Percentiles rank a stretch among this genome's conserved stretches.
phyloP scores from a whole-genome alignment of 2,113 vertebrate species.

The Vicugna pacos region DNA sequence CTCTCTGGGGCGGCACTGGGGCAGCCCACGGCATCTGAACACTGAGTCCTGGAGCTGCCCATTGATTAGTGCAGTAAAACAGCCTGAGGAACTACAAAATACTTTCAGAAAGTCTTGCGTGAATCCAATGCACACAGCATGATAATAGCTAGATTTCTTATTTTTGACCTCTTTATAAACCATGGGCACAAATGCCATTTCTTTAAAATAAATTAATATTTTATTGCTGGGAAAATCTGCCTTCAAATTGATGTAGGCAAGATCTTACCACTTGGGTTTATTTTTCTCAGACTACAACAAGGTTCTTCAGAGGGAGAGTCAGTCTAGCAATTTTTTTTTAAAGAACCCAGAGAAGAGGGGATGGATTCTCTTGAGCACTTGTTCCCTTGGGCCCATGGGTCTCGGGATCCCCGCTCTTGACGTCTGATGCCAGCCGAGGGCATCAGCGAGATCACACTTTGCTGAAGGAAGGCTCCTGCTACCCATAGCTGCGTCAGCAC shows the following conservation, averaged over 20 bases:
- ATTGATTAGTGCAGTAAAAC: constrained; percentile 79
- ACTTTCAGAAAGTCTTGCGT: constrained; percentile 55
- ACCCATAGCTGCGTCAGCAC: not conserved
- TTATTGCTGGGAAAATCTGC: not conserved
- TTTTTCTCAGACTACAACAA: not conserved
- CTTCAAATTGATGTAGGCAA: not conserved
- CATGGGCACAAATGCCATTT: not conserved
- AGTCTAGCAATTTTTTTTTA: not conserved
- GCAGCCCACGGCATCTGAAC: constrained; percentile 65
- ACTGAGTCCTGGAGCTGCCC: constrained; percentile 61
- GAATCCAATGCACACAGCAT: not conserved
- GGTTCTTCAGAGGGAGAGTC: not conserved
- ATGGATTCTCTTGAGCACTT: not conserved
- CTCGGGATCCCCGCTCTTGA: not conserved
- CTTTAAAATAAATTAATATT: constrained; percentile 3
- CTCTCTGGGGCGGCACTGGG: constrained; percentile 72
- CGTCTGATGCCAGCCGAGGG: not conserved
- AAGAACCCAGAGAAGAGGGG: not conserved
- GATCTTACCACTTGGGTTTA: not conserved
- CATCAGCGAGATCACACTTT: not conserved
- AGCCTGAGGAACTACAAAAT: constrained; percentile 70
- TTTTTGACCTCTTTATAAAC: constrained; percentile 79
- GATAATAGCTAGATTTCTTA: constrained; percentile 74
- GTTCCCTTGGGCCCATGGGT: fast-evolving
- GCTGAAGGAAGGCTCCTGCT: not conserved